phyloP scores from a whole-genome alignment of 2,888 invertebrate genomes.

The Brassicogethes aeneus region DNA sequence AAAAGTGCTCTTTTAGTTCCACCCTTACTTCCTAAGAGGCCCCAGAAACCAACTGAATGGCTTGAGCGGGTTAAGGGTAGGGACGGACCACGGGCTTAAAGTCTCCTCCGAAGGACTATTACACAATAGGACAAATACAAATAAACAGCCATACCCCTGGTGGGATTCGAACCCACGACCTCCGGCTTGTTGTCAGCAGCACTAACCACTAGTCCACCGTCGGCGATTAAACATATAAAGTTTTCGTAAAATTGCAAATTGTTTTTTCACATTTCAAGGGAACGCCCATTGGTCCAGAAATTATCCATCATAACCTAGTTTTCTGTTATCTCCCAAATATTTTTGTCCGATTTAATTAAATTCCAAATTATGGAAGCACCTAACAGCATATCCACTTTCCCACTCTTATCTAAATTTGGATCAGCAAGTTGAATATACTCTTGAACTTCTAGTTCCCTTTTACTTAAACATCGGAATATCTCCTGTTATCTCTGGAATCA shows the following conservation, averaged over 20 bases:
- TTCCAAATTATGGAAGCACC: background rate
- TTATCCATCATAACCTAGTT: conserved; percentile 7
- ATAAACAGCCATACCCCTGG: too few relatives aligned
- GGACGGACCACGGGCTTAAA: too few relatives aligned
- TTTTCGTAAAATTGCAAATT: conserved; percentile 4
- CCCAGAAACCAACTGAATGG: too few relatives aligned
- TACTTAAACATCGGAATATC: background rate
- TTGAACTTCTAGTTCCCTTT: background rate
- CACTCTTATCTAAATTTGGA: background rate
- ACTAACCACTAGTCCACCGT: too few relatives aligned
- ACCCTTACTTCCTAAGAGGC: too few relatives aligned
- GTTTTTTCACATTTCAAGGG: conserved; percentile 1
- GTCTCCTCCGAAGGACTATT: too few relatives aligned
- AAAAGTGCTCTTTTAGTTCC: too few relatives aligned
- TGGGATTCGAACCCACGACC: too few relatives aligned
- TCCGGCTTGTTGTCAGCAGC: too few relatives aligned
- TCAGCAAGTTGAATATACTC: background rate
- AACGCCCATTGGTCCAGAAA: background rate
- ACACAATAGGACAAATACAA: too few relatives aligned
- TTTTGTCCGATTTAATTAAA: background rate
- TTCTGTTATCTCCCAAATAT: conserved; percentile 1
- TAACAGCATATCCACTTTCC: background rate
- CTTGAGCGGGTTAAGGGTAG: too few relatives aligned
- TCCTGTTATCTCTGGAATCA: background rate
- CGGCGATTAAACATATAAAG: too few relatives aligned